Evolutionary conservation across 2,888 invertebrate species (phyloP).

Genomic region (Drosophila engyochracea): DNA sequence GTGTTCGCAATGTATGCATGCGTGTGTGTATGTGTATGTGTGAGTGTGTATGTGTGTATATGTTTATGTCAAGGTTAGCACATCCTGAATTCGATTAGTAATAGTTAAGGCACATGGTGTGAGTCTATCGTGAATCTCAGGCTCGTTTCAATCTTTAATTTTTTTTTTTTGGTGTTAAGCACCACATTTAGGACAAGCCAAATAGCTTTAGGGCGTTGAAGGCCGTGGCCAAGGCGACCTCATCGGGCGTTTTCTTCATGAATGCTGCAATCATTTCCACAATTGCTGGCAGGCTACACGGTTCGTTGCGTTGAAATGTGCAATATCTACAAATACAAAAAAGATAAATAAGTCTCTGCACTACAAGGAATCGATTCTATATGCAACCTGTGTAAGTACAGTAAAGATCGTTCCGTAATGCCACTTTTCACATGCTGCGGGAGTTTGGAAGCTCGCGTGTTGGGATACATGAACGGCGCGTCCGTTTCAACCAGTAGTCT

Average conservation of each 20-base stretch:
- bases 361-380: neutral
- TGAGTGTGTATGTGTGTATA: constrained; percentile 28
- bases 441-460: constrained; percentile 96
- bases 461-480: constrained; percentile 98
- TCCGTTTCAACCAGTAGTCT: constrained; percentile 95
- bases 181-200: constrained; percentile 88
- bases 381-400: constrained; percentile 85
- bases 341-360: neutral
- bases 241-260: constrained; percentile 93
- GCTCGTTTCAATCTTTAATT: constrained; percentile 48
- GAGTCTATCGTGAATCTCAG: constrained; percentile 74
- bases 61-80: constrained; percentile 55
- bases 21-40: constrained; percentile 10
- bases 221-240: constrained; percentile 95
- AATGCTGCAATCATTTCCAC: constrained; percentile 98
- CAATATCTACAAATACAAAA: constrained; percentile 88
- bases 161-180: constrained; percentile 31
- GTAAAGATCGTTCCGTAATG: constrained; percentile 91
- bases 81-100: constrained; percentile 73
- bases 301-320: constrained; percentile 98
- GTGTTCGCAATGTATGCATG: constrained; percentile 16
- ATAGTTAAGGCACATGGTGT: constrained; percentile 75
- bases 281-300: constrained; percentile 96
- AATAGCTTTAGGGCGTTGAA: constrained; percentile 96
- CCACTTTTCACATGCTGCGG: constrained; percentile 94